Conservation (phyloP, 1,140 invertebrate species). For the Bathynomus jamesi region DNA sequence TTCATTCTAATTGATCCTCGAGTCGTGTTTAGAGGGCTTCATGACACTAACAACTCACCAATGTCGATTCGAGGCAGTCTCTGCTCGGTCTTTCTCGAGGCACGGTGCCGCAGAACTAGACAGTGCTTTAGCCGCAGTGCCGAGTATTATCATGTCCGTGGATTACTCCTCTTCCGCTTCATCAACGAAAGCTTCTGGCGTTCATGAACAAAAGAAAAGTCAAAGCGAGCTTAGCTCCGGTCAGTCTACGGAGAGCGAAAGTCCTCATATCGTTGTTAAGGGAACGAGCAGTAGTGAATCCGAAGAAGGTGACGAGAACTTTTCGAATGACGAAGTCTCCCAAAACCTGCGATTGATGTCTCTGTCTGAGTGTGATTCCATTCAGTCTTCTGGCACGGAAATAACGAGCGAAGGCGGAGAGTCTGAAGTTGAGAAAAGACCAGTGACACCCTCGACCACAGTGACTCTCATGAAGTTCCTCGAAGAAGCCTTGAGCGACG, state of each 20-base stretch:
- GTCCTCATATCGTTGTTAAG: background rate
- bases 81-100: too few species aligned
- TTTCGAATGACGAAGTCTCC: background rate
- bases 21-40: too few species aligned
- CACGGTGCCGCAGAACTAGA: too few species aligned
- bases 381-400: slow-evolving; percentile 2
- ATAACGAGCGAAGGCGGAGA: slow-evolving; percentile 25
- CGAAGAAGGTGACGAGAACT: background rate
- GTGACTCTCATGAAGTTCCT: slow-evolving; percentile 60
- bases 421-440: slow-evolving; percentile 5
- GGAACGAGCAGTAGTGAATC: background rate
- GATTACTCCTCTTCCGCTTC: too few species aligned
- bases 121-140: too few species aligned
- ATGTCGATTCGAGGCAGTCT: too few species aligned
- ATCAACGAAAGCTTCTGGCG: too few species aligned
- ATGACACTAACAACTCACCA: too few species aligned
- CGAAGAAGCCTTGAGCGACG: slow-evolving; percentile 90
- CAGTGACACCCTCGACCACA: slow-evolving; percentile 5
- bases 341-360: background rate
- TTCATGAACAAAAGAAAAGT: too few species aligned
- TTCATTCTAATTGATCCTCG: too few species aligned
- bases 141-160: too few species aligned
- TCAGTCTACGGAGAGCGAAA: background rate
- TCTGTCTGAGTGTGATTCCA: background rate
- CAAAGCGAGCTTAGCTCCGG: background rate